phyloP scores from a whole-genome alignment of 2,888 invertebrate genomes.

The Apodemia zela region DNA sequence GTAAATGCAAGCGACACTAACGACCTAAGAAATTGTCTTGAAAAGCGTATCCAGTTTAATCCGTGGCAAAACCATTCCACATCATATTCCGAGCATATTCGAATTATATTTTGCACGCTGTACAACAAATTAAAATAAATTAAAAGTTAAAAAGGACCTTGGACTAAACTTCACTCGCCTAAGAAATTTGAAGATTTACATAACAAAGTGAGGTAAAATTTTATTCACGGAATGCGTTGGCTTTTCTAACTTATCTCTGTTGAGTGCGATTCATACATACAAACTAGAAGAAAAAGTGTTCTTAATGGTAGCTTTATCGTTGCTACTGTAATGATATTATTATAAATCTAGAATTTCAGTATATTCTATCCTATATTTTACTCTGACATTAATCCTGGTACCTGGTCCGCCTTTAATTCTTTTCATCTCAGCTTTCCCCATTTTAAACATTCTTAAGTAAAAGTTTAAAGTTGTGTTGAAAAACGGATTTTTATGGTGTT shows the following conservation, averaged over 20 bases:
- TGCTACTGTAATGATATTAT: background rate
- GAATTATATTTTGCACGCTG: constrained; percentile 10
- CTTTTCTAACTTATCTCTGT: constrained; percentile 57
- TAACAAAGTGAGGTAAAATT: constrained; percentile 75
- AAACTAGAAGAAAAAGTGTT: constrained; percentile 28
- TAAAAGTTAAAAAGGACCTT: constrained; percentile 72
- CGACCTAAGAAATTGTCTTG: too few relatives aligned
- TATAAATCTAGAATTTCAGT: too few relatives aligned
- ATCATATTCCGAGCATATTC: constrained; percentile 3
- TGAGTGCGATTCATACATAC: constrained; percentile 40
- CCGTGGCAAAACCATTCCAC: background rate
- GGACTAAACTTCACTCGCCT: constrained; percentile 63
- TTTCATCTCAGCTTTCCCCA: too few relatives aligned
- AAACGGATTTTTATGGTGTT: too few relatives aligned
- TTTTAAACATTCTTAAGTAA: too few relatives aligned
- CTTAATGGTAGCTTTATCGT: constrained; percentile 20
- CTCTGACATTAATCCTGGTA: too few relatives aligned
- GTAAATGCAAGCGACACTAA: too few relatives aligned
- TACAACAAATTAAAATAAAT: constrained; percentile 71
- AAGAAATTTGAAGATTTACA: constrained; percentile 78
- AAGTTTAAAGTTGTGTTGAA: too few relatives aligned
- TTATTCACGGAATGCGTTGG: constrained; percentile 66
- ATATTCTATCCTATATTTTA: too few relatives aligned
- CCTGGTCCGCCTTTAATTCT: too few relatives aligned
- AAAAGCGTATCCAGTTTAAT: too few relatives aligned